Percentiles rank a stretch among this genome's conserved stretches.
Evolutionary conservation across 1,140 invertebrate species (phyloP).

Genomic region (Eueides isabella): DNA sequence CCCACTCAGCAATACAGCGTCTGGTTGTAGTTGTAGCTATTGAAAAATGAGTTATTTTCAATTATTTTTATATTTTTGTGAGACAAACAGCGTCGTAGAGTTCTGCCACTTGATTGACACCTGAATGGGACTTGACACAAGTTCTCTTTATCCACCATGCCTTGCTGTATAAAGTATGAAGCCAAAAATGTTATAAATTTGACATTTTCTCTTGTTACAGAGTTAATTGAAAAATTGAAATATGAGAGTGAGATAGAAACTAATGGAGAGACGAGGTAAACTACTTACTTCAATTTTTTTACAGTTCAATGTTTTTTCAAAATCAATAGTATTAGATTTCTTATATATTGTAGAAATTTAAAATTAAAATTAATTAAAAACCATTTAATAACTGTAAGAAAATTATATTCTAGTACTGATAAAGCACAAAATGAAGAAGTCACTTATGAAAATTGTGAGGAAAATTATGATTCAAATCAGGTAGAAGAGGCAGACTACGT

Average conservation of each 20-base stretch:
- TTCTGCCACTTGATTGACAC: too few relatives aligned
- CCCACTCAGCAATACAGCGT: too few relatives aligned
- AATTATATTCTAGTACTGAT: slow-evolving; percentile 6
- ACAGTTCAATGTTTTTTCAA: background rate
- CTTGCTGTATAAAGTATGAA: too few relatives aligned
- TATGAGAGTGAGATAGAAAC: slow-evolving; percentile 35
- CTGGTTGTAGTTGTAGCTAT: too few relatives aligned
- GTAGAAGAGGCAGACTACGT: slow-evolving; percentile 11
- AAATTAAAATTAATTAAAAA: too few relatives aligned
- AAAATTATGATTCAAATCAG: slow-evolving; percentile 15
- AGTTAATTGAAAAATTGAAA: slow-evolving; percentile 62
- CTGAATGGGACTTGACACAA: too few relatives aligned
- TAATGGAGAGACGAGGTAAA: slow-evolving; percentile 30
- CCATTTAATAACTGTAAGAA: too few relatives aligned
- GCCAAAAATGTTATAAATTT: background rate
- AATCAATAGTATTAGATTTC: background rate
- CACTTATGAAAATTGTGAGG: slow-evolving; percentile 16
- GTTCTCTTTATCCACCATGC: too few relatives aligned
- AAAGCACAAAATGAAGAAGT: slow-evolving; percentile 16
- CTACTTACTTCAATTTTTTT: background rate
- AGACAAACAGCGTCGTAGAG: too few relatives aligned
- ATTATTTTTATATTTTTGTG: too few relatives aligned
- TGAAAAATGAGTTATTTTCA: too few relatives aligned
- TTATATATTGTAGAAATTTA: too few relatives aligned
- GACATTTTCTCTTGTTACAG: slow-evolving; percentile 46